Evolutionary conservation across 2,797 vertebrate species (phyloP).

Genomic region (Denticeps clupeoides): DNA sequence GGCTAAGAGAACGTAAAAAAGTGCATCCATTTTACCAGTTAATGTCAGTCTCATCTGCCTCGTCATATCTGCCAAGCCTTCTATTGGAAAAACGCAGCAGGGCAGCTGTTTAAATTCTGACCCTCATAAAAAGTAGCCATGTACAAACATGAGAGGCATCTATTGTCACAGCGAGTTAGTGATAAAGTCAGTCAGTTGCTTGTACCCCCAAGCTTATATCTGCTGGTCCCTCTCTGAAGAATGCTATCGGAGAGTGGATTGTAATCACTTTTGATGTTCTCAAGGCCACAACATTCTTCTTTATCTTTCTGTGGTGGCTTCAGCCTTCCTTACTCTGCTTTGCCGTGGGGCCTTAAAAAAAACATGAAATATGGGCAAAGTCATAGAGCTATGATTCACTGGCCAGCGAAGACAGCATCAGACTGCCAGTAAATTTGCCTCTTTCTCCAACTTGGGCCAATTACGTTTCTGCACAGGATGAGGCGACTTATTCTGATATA

Average conservation of each 20-base stretch:
- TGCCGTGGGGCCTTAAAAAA: conserved; percentile 1
- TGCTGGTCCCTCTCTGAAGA: background rate
- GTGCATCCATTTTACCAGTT: conserved; percentile 7
- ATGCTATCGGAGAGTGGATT: conserved; percentile 2
- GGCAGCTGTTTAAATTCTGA: too few relatives aligned
- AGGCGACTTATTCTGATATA: too few relatives aligned
- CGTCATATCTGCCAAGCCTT: too few relatives aligned
- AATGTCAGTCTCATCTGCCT: conserved; percentile 1
- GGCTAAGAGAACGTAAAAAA: background rate
- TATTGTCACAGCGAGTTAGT: conserved; percentile 2
- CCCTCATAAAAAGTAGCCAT: too few relatives aligned
- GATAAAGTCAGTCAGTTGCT: background rate
- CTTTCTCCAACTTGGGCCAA: too few relatives aligned
- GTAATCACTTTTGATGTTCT: conserved; percentile 19
- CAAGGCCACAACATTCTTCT: conserved; percentile 1
- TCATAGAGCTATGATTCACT: background rate
- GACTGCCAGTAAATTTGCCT: background rate
- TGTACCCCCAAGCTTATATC: background rate
- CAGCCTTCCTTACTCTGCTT: background rate
- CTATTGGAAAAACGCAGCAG: too few relatives aligned
- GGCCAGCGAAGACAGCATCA: background rate
- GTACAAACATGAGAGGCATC: background rate
- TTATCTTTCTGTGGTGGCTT: background rate
- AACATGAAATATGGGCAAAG: background rate
- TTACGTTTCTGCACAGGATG: too few relatives aligned